These are phyloP conservation scores for Cyanoderma ruficeps DNA, from an alignment of 2,113 vertebrate species.

Conservation along the genomic window DNA sequence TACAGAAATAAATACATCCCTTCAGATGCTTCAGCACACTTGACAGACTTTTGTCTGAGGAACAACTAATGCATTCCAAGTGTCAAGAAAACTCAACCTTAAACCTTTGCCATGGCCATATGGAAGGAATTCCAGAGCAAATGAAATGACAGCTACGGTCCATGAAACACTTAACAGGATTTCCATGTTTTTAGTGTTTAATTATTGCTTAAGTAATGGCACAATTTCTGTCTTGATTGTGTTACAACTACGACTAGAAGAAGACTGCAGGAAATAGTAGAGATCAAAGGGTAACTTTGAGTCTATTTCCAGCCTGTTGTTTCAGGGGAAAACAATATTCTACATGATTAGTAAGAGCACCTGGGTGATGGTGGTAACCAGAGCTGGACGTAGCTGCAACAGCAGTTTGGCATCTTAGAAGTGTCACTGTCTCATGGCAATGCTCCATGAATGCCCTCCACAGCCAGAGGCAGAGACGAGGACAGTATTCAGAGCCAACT, in stretches of 20 bases:
- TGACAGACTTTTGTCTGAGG: conserved; percentile 20
- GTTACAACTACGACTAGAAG: background rate
- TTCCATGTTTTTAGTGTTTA: background rate
- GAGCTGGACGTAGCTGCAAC: background rate
- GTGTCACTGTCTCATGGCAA: background rate
- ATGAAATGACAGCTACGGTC: conserved; percentile 3
- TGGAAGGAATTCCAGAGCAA: conserved; percentile 37
- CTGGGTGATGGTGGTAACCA: background rate
- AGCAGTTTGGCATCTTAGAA: background rate
- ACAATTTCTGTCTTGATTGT: background rate
- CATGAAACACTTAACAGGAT: conserved; percentile 32
- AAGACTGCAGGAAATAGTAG: background rate
- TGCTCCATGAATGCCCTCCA: background rate
- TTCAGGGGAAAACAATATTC: background rate
- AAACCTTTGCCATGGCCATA: background rate
- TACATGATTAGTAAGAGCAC: background rate
- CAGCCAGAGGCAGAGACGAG: fast-evolving
- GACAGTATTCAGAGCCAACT: background rate
- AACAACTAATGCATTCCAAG: background rate
- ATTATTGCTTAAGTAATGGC: background rate
- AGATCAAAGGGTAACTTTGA: background rate
- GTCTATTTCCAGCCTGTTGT: background rate
- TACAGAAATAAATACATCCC: background rate
- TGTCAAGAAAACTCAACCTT: conserved; percentile 16
- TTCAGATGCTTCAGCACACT: background rate